Conservation (phyloP, 2,797 vertebrate species). For the Nothura maculosa region DNA sequence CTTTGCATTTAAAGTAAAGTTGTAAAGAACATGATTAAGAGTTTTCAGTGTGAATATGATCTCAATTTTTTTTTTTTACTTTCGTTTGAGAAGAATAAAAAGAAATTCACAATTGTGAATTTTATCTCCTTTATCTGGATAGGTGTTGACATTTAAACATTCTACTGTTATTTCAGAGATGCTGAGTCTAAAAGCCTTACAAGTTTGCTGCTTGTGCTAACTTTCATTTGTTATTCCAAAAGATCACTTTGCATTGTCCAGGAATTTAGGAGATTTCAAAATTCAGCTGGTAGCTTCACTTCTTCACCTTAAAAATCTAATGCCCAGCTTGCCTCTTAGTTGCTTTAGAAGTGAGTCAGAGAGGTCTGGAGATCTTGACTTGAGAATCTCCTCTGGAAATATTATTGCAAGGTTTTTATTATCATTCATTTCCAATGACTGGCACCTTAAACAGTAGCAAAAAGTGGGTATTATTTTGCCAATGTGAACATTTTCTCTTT, state of each 20-base stretch:
- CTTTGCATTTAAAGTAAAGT: conserved; percentile 33
- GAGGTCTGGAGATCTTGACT: not conserved
- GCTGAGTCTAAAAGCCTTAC: not conserved
- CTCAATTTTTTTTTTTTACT: not conserved
- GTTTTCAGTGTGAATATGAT: not conserved
- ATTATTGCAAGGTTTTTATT: not conserved
- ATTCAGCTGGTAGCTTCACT: not conserved
- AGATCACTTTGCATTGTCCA: not conserved
- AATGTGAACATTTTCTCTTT: not conserved
- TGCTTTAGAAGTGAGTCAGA: not conserved
- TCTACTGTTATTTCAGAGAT: not conserved
- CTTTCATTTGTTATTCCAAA: not conserved
- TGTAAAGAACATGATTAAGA: not conserved
- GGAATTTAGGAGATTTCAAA: not conserved
- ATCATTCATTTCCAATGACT: not conserved
- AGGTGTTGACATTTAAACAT: not conserved
- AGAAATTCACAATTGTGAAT: not conserved
- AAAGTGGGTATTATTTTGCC: not conserved
- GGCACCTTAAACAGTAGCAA: not conserved
- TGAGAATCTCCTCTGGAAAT: not conserved
- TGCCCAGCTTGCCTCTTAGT: not conserved
- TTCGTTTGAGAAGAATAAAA: not conserved
- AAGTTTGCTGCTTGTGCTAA: not conserved
- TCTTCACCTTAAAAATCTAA: not conserved
- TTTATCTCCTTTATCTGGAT: not conserved